Conservation (phyloP, 2,888 invertebrate species). For the Barypeithes pellucidus region DNA sequence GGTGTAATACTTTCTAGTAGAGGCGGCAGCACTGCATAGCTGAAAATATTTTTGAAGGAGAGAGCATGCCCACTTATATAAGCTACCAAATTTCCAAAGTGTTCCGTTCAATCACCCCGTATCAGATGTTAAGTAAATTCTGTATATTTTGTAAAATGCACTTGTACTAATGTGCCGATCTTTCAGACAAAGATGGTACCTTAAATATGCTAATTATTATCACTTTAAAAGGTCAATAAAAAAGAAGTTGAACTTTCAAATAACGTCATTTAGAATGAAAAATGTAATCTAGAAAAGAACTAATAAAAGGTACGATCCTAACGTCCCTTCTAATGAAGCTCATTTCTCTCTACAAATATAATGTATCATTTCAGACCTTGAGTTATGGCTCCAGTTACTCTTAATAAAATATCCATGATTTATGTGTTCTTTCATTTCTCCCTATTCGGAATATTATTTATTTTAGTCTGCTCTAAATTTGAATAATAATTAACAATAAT, state of each 20-base stretch:
- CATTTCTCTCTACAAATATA: constrained; percentile 46
- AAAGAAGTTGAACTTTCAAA: background rate
- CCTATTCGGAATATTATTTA: constrained; percentile 27
- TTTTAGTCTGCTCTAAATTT: constrained; percentile 1
- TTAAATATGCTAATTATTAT: background rate
- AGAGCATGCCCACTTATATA: too few relatives aligned
- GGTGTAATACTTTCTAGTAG: too few relatives aligned
- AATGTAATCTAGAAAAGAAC: constrained; percentile 30
- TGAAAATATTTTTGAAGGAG: too few relatives aligned
- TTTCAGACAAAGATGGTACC: background rate
- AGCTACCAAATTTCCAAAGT: too few relatives aligned
- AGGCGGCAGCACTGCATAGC: too few relatives aligned
- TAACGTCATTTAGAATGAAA: constrained; percentile 31
- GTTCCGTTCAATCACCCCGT: too few relatives aligned
- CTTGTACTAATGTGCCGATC: too few relatives aligned
- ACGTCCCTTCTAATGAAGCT: constrained; percentile 48
- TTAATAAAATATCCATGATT: constrained; percentile 51
- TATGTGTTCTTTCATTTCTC: constrained; percentile 32
- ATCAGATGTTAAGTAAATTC: too few relatives aligned
- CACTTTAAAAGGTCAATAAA: constrained; percentile 1
- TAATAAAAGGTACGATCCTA: constrained; percentile 34
- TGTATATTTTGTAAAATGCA: too few relatives aligned
- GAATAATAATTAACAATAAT: background rate
- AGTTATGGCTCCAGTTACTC: constrained; percentile 46
- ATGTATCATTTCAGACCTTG: constrained; percentile 51